Base-by-base conservation (phyloP, 30 jellyfish, hydroid and myxozoan genomes). In the Chrysaora quinquecirrha region DNA sequence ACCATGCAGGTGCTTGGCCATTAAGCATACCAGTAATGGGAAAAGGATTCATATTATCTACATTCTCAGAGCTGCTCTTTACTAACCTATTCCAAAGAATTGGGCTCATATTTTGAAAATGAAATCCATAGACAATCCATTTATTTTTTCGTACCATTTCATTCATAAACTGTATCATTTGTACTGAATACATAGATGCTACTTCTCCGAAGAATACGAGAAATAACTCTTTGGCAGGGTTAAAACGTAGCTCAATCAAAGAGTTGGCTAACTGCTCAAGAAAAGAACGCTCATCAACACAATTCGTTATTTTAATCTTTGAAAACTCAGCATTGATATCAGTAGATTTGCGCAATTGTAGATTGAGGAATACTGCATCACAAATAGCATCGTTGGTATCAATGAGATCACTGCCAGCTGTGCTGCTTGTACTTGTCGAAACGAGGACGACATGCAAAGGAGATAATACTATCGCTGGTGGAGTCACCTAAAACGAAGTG, bases 311-410 rank as follows among this genome's bases (percentile, higher is more conserved):
- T n/a, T 30, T n/a, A 0, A 85, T 19, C 32, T 34, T 38, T 23
- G 87, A 48, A 76, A 74, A 72, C 0, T 24, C 48, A 14, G 89
- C 87, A 35, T 87, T 87, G 31, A 87, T 38, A 67, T 87, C 96
- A 16, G 96, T 21, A 30, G 91, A 67, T 56, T 54, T 76, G 68
- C 68, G 68, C 29, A 52, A 3, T 52, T 52, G 68, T 19, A 52
- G 12, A 19, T 52, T 52, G 19, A 52, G 68, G 68, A 10, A 52
- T 2, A 52, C 27, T 10, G 68, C 68, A 3, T 52, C 68, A 7
- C 24, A 52, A 52, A 52, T 12, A 3, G 68, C 68, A 52, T 52
- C 29, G 19, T 4, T 52, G 9, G 68, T 2, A 9, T 52, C 27
- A 2, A 3, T 19, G 3, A 20, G 9, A 20, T 16, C 68, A 52